Base-by-base conservation (phyloP, 2,113 vertebrate genomes). In the Coturnix japonica region DNA sequence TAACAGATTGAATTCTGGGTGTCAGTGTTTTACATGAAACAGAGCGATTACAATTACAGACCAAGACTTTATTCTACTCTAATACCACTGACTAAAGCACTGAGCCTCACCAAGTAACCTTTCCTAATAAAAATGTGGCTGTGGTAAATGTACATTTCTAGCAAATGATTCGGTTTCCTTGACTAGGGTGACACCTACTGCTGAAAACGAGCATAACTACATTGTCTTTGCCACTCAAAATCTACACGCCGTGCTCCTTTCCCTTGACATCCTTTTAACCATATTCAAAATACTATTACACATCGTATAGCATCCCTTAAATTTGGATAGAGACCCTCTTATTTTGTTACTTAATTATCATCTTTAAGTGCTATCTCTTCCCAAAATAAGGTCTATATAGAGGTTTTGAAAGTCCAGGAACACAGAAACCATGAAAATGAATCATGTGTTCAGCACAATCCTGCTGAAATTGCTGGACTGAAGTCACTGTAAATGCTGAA, bases 171-270 rank as follows among this genome's bases (percentile, higher is more conserved):
- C 33, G 1, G 5, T 93, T 87, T 73, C 57, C 71, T 91, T 78
- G 64, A 57, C 76, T 87, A 21, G 2, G 3, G 69, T 87, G 94
- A 95, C 96, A 91, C 33, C 94, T 95, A 51, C 66, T 92, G 96
- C 67, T 86, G 46, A 57, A 81, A 94, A 81, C 1, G 1, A 61
- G 77, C 91, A 90, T 15, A 76, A 53, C 76, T 47, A 35, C 46
- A 65, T 10, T 79, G 49, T 10, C 21, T 49, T 37, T 78, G 61
- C 22, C 4, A 1, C 20, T 89, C 28, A 59, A 67, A 56, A 87
- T 23, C 5, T 6, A 25, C 30, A 23, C 1, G 21, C 12, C 43
- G 17, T 7, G 41, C 56, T 75, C 46, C 33, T 41, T 23, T 16
- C 20, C 13, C 6, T 22, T 80, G 67, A 59, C 14, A 9, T 85